Conservation (phyloP, 2,113 vertebrate species). For the Colaptes auratus region DNA sequence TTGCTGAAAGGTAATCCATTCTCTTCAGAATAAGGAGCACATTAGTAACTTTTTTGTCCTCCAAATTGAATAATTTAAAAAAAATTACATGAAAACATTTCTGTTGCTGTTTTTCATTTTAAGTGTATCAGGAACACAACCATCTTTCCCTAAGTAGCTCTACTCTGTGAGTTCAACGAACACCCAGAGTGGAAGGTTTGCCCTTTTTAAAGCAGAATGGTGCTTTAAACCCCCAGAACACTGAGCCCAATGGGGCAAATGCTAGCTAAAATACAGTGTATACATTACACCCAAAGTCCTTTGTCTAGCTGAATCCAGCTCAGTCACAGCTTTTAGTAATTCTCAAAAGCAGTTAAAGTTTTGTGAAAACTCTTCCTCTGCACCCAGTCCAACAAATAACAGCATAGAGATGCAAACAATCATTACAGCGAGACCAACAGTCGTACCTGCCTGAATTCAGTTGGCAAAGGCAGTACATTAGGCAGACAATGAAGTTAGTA, state of each 20-base stretch:
- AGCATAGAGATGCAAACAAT: background rate
- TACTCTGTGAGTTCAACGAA: background rate
- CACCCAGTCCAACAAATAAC: background rate
- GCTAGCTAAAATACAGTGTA: background rate
- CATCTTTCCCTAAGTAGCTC: background rate
- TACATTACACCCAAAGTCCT: background rate
- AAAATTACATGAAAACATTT: background rate
- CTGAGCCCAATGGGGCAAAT: background rate
- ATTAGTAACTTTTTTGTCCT: background rate
- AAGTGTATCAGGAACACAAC: background rate
- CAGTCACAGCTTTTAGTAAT: background rate
- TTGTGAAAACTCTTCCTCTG: background rate
- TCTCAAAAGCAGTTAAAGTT: background rate
- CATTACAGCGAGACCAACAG: background rate
- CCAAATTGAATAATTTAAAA: background rate
- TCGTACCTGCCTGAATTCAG: conserved; percentile 85
- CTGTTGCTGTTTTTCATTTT: background rate
- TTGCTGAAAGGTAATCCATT: background rate
- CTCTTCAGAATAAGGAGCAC: background rate
- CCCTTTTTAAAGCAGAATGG: background rate
- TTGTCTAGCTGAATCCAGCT: background rate
- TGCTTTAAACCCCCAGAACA: background rate
- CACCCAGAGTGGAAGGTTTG: background rate
- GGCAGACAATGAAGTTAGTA: conserved; percentile 82
- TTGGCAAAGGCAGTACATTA: conserved; percentile 88